phyloP scores from a whole-genome alignment of 2,797 vertebrate species.

The Neostethus bicornis region DNA sequence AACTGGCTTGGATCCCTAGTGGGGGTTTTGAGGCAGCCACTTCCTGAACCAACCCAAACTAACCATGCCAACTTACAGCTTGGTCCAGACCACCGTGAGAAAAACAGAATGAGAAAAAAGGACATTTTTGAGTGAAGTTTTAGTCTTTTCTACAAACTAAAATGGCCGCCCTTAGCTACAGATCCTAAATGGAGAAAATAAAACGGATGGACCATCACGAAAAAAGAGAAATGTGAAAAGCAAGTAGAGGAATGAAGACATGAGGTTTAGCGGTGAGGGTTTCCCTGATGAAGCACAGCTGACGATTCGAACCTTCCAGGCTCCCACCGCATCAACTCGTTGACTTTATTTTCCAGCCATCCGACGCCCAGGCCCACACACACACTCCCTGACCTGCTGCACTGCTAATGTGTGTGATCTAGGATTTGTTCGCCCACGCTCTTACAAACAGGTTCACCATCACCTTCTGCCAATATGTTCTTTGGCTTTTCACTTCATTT shows the following conservation, averaged over 20 bases:
- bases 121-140: too few relatives aligned
- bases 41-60: conserved; percentile 64
- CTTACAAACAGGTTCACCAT: conserved; percentile 5
- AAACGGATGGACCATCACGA: conserved; percentile 33
- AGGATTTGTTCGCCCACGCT: conserved; percentile 7
- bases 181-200: conserved; percentile 28
- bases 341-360: conserved; percentile 66
- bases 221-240: conserved; percentile 22
- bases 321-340: conserved; percentile 74
- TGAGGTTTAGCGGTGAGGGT: conserved; percentile 54
- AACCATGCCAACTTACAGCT: conserved; percentile 40
- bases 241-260: conserved; percentile 25
- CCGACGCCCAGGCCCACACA: conserved; percentile 61
- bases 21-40: conserved; percentile 53
- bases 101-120: conserved; percentile 44
- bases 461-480: conserved; percentile 43
- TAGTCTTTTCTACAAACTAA: too few relatives aligned
- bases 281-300: conserved; percentile 74
- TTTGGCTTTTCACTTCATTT: conserved; percentile 59
- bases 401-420: conserved; percentile 37
- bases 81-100: conserved; percentile 70
- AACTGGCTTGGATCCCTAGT: conserved; percentile 52
- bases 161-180: conserved; percentile 18
- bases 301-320: conserved; percentile 61
- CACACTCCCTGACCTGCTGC: conserved; percentile 58